Evolutionary conservation across 2,797 vertebrate species (phyloP).

Genomic region (Myiothlypis chrysogaster): DNA sequence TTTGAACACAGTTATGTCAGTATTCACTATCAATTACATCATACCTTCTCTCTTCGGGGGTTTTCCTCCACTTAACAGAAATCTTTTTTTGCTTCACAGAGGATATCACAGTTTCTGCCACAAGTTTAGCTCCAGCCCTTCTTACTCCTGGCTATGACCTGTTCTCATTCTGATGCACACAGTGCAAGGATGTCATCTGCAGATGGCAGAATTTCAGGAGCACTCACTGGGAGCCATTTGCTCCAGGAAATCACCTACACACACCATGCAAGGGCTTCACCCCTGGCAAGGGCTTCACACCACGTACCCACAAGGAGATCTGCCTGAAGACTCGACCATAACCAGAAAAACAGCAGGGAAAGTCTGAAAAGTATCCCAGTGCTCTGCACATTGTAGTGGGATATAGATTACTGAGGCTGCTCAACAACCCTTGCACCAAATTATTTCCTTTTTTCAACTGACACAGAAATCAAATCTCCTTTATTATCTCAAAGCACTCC

Average conservation of each 20-base stretch:
- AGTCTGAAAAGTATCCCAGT: background rate
- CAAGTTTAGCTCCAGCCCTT: background rate
- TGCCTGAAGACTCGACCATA: rapidly evolving
- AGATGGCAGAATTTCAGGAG: background rate
- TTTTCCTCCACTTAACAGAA: background rate
- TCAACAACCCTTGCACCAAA: background rate
- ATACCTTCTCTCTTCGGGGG: background rate
- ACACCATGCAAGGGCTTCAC: background rate
- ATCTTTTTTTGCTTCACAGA: background rate
- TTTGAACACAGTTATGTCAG: background rate
- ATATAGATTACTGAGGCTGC: background rate
- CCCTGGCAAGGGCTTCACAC: background rate
- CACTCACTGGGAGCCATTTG: background rate
- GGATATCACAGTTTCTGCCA: background rate
- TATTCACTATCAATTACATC: background rate
- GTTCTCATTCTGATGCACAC: background rate
- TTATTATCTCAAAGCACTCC: background rate
- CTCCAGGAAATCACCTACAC: background rate
- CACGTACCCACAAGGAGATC: background rate
- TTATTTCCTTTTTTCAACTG: background rate
- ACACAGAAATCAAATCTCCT: background rate
- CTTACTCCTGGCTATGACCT: background rate
- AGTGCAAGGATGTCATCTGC: background rate
- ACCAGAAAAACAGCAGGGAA: background rate
- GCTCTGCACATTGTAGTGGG: background rate